Percentiles rank a stretch among this genome's conserved stretches.
Conservation (phyloP, 2,113 vertebrate species). For the Cardinalis cardinalis region DNA sequence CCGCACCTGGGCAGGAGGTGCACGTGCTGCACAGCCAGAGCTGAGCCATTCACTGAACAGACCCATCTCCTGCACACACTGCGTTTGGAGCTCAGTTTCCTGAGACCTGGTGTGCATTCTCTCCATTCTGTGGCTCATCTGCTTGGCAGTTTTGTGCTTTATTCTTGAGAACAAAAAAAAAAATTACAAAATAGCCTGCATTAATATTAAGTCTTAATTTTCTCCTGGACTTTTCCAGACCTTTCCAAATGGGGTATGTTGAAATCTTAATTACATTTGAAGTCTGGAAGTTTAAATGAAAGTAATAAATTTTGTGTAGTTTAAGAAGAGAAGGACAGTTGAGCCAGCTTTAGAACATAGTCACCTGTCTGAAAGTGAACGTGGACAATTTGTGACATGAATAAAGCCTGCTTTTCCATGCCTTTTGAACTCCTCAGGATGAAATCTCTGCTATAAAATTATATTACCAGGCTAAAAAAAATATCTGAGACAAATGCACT, state of each 20-base stretch:
- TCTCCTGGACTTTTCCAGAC: background rate
- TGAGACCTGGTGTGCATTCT: background rate
- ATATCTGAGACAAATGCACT: background rate
- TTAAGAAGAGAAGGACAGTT: background rate
- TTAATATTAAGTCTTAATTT: background rate
- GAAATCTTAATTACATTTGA: background rate
- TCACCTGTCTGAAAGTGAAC: background rate
- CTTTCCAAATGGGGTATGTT: background rate
- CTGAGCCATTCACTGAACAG: background rate
- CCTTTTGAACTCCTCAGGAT: background rate
- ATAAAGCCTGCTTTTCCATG: background rate
- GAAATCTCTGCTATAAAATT: conserved; percentile 5
- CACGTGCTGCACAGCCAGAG: background rate
- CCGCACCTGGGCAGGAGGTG: background rate
- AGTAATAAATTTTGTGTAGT: background rate
- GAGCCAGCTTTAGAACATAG: background rate
- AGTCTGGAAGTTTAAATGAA: background rate
- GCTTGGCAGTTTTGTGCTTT: background rate
- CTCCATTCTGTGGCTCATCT: background rate
- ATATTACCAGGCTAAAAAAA: background rate
- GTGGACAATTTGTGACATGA: background rate
- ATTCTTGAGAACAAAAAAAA: background rate
- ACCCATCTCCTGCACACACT: background rate
- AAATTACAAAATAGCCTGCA: background rate
- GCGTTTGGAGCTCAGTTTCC: background rate